Percentiles rank a stretch among this genome's conserved stretches.
phyloP scores from a whole-genome alignment of 2,888 invertebrate genomes.

The Erynnis tages region DNA sequence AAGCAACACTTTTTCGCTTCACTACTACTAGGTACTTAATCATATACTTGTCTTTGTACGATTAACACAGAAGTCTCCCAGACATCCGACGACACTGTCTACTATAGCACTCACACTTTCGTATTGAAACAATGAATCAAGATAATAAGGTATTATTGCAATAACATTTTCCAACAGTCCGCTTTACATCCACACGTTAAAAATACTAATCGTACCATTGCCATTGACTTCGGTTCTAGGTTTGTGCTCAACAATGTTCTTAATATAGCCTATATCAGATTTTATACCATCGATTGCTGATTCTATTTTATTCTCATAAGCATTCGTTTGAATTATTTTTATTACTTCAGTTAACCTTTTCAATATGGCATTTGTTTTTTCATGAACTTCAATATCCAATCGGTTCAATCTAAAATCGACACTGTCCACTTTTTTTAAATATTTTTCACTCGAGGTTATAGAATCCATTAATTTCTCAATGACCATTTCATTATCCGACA shows the following conservation, averaged over 20 bases:
- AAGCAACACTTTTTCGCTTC: too few species aligned
- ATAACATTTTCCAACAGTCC: too few species aligned
- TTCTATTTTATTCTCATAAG: conserved; percentile 47
- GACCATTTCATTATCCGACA: conserved; percentile 59
- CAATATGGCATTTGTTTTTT: conserved; percentile 64
- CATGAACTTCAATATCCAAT: conserved; percentile 70
- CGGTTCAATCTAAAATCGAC: conserved; percentile 69
- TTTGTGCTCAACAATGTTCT: conserved; percentile 45
- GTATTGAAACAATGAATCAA: too few species aligned
- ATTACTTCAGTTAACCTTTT: conserved; percentile 55
- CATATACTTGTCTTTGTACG: too few species aligned
- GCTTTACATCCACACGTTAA: too few species aligned
- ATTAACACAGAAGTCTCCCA: too few species aligned
- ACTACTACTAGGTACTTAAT: too few species aligned
- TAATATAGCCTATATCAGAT: conserved; percentile 51
- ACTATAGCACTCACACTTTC: too few species aligned
- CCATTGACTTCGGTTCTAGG: conserved; percentile 28
- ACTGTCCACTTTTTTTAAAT: conserved; percentile 71
- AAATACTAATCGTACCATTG: conserved; percentile 11
- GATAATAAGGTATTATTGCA: too few species aligned
- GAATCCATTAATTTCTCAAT: conserved; percentile 68
- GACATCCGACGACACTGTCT: too few species aligned
- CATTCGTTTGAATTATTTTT: conserved; percentile 41
- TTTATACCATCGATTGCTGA: conserved; percentile 46
- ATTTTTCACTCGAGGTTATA: conserved; percentile 68